Base-by-base conservation (phyloP, 2,888 invertebrate species). In the Halocaridina rubra region DNA sequence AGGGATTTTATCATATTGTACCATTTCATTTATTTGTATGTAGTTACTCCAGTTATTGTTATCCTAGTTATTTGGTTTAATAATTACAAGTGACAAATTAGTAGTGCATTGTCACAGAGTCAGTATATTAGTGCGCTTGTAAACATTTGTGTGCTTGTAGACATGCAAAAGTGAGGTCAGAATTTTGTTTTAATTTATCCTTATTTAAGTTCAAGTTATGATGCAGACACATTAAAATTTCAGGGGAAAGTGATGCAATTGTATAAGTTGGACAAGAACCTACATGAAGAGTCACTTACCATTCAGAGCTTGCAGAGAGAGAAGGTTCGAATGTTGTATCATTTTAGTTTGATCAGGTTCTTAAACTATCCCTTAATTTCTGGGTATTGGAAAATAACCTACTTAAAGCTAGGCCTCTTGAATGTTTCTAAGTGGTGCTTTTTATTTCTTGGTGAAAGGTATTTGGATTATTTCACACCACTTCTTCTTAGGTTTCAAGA, bases 221-320 rank as follows among this genome's bases (percentile, higher is more conserved):
- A 84, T 72, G 53, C 76, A 84, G 82, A 61, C 46, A 84, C 78
- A 84, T 84, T 84, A 78, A 84, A 85, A 86, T 91, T 90, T 59
- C 90, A 94, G 94, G 92, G 93, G 90, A 97, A 94, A 93, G 95
- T 96, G 84, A 94, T 93, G 91, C 95, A 94, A 92, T 93, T 94
- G 90, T 96, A 93, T 92, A 94, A 93, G 91, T 92, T 93, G 91
- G 97, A 93, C 93, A 94, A 93, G 90, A 92, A 94, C 89, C 92
- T 95, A 61, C 95, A 95, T 90, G 94, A 95, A 90, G 95, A 95
- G 90, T 95, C 95, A 8, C 93, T 94, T 86, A 94, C 94, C 46
- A 92, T 95, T 84, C 94, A 94, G 89, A 94, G 93, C 89, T 92
- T 95, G 76, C 95, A 94, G 90, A 94, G 95, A 89, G 95, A 95